Base-by-base conservation (phyloP, 2,797 vertebrate species). In the Pterois miles region DNA sequence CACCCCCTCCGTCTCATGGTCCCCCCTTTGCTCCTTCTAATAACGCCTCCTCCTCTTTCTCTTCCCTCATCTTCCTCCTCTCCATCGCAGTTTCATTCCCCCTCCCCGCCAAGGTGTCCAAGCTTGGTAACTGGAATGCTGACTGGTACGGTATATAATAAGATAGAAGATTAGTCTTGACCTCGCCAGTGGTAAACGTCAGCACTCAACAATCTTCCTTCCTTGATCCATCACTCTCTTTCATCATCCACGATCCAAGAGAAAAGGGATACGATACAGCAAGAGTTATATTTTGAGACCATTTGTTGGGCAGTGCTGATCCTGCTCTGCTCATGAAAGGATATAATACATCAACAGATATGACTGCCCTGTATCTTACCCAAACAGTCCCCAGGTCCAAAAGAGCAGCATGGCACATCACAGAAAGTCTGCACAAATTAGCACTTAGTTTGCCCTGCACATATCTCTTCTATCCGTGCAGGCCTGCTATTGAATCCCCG, bases 351-450 rank as follows among this genome's bases (percentile, higher is more conserved):
- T 77, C 59, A 71, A 65, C 60, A 59, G 36, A 77, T 75, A 76
- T 31, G 1, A 53, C 59, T 34, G 34, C 20, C 64, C 79, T 67
- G 36, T 70, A 73, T 88, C 50, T 80, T 71, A 31, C 72, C 70
- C 71, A 81, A 85, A 78, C 71, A 80, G 36, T 78, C 46, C 46
- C 72, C 40, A 0, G 36, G 71, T 83, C 82, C 66, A 78, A 86
- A 81, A 46, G 73, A 74, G 84, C 74, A 82, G 43, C 67, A 23
- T 58, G 81, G 20, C 78, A 81, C 72, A 75, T 82, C 48, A 64
- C 52, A 71, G 57, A 86, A 87, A 81, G 84, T 88, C 87, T 86
- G 86, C 76, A 87, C 86, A 89, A 90, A 92, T 92, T 91, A 94
- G 80, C 92, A 88, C 89, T 80, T 83, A 77, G 86, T 78, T 71